Evolutionary conservation across 1,140 invertebrate genomes (phyloP), one percentile per base, ranked within the genome.

Genomic region (Elysia chlorotica): DNA sequence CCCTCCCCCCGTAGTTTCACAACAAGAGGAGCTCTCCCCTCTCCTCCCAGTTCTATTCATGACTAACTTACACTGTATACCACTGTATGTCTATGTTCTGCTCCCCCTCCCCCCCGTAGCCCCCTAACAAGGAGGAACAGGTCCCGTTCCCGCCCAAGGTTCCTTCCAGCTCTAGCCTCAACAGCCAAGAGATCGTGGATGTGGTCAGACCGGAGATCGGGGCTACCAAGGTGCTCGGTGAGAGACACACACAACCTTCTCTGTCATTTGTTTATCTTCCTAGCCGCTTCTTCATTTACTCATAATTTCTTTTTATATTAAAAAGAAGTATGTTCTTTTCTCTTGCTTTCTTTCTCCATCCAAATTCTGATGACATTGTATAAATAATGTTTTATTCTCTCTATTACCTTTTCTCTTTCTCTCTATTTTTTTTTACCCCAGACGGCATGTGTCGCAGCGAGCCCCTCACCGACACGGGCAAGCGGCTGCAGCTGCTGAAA

Each of bases 371-470:
- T n/a, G n/a, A n/a, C n/a, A n/a, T n/a, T n/a, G n/a, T n/a, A n/a
- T n/a, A n/a, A n/a, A n/a, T n/a, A n/a, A n/a, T n/a, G n/a, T n/a
- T n/a, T n/a, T n/a, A n/a, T n/a, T n/a, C n/a, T n/a, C n/a, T n/a
- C 23, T 53, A 41, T 53, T 35, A 17, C 10, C 36, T n/a, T 23
- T 21, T 33, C 17, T 23, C 17, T 53, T n/a, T 53, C 23, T 28
- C n/a, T 28, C 14, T 28, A 23, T 14, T 21, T 25, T 35, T 53
- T n/a, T 25, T 30, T 31, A 28, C 65, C 23, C 21, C 53, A 75
- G 74, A 67, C 36, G 81, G 78, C 0, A 71, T 79, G 35, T 82
- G 81, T 73, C 72, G 79, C 1, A 78, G 77, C 6, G 79, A 82
- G 59, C 75, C 79, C 0, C 63, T 82, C n/a, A 78, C 81, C 1